Evolutionary conservation across 2,888 invertebrate genomes (phyloP), one percentile per base, ranked within the genome.

Genomic region (Rutpela maculata): DNA sequence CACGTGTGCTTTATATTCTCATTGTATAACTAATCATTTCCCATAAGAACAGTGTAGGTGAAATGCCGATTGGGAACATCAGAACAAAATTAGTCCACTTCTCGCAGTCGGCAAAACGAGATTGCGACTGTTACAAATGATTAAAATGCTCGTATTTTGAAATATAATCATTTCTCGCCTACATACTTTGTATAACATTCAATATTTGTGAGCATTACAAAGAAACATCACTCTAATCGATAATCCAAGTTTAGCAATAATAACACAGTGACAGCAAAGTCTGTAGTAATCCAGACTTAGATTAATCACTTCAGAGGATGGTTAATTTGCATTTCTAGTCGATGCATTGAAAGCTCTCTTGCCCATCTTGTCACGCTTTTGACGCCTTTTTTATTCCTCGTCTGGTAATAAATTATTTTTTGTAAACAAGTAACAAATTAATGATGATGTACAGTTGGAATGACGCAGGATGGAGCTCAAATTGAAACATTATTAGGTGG

Each of bases 251-350:
- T 79, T 77, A 80, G 80, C 81, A 82, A 80, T 82, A 83, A 84
- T 81, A 84, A 83, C 79, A 82, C 78, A 79, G 78, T 76, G 81
- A 81, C 82, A 81, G 79, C 84, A 71, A 74, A 80, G 83, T 82
- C 82, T 82, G 80, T 78, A 80, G 80, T 84, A 82, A 84, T 84
- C 83, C 80, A 72, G 80, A 80, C 82, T 80, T 77, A 84, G 84
- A 85, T 84, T 84, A 85, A 85, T 85, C 84, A 84, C 84, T 81
- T 79, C 79, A 77, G 76, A 22, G 73, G 74, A 81, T 79, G 80
- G 84, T 83, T 85, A 85, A 85, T 85, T 84, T 85, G 84, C 85
- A 85, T 85, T 82, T 78, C 80, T 81, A 80, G 78, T 79, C 82
- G 82, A 74, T 82, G 82, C 84, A 84, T 83, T 81, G 83, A 85